Evolutionary conservation across 1,140 invertebrate species (phyloP), one percentile per base, ranked within the genome.

Genomic region (Popillia japonica): DNA sequence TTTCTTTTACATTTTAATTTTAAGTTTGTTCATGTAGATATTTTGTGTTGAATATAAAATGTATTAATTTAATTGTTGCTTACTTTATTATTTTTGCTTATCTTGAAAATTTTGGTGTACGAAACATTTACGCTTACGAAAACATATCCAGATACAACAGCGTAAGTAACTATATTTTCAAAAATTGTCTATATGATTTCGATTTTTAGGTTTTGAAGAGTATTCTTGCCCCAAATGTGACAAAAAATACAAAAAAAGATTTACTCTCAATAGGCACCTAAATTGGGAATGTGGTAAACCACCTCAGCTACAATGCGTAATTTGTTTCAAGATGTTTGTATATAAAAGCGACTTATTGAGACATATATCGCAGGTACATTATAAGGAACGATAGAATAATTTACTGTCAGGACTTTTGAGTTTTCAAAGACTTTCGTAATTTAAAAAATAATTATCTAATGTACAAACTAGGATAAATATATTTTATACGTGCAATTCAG

Each of bases 251-350:
- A 17, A 34, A 40, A 40, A 34, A 42, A 77, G 20, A 42, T 72
- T 23, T n/a, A 41, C 76, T 0, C 42, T 77, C 3, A 72, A 42
- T 72, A 41, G 59, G 11, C 76, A 77, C 14, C 11, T 72, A 22
- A 77, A 77, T 42, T 77, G 42, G 34, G 76, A 77, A 77, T 77
- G 76, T 20, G 76, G 76, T 10, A 77, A 77, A 68, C 40, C 59
- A 20, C 76, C 76, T 14, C 76, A 77, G 14, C 10, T 76, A 4
- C 75, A 76, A 55, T 76, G 75, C 48, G 75, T 27, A 14, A 55
- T 27, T 10, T 76, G 75, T 76, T 76, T 27, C 22, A 76, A 55
- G 20, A 48, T 76, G 41, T 76, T 76, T 27, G 6, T 55, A 20
- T 76, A 76, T 59, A 76, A 76, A 55, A 48, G 23, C 20, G 75